These are phyloP conservation scores for Chroicocephalus ridibundus DNA, from an alignment of 2,113 vertebrate species.

Conservation along the genomic window DNA sequence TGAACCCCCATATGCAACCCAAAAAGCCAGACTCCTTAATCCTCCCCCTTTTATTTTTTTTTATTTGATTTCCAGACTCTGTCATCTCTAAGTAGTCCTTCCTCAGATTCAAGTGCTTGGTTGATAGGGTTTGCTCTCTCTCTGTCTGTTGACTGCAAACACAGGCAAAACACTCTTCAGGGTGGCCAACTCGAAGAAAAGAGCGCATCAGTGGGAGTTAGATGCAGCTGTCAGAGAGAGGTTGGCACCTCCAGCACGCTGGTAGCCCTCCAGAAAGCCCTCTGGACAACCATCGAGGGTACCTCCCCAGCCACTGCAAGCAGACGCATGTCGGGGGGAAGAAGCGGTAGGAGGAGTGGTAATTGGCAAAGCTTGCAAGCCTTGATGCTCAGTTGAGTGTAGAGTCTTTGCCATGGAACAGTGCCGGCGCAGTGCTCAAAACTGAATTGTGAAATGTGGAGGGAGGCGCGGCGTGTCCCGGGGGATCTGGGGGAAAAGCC, in stretches of 20 bases:
- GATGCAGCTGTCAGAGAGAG: background rate
- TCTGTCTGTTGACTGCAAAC: background rate
- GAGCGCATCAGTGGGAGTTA: background rate
- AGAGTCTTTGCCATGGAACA: background rate
- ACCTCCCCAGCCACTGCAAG: background rate
- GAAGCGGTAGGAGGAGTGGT: background rate
- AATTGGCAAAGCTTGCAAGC: conserved; percentile 5
- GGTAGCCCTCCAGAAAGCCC: conserved; percentile 44
- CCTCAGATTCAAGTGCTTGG: background rate
- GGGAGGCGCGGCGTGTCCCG: background rate
- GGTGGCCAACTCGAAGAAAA: background rate
- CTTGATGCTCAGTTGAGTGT: background rate
- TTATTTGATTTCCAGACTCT: background rate
- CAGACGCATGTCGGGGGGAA: background rate
- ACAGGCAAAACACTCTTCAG: background rate
- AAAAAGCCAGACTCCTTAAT: background rate
- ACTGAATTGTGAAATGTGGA: background rate
- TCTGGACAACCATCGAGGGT: background rate
- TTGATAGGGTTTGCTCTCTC: background rate
- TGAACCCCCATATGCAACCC: background rate
- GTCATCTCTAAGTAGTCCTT: background rate
- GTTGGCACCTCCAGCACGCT: background rate
- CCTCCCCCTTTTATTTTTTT: no score
- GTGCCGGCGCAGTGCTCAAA: background rate
- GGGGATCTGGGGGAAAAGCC: background rate